Base-by-base conservation (phyloP, 2,113 vertebrate genomes). In the Cyprinus carpio region DNA sequence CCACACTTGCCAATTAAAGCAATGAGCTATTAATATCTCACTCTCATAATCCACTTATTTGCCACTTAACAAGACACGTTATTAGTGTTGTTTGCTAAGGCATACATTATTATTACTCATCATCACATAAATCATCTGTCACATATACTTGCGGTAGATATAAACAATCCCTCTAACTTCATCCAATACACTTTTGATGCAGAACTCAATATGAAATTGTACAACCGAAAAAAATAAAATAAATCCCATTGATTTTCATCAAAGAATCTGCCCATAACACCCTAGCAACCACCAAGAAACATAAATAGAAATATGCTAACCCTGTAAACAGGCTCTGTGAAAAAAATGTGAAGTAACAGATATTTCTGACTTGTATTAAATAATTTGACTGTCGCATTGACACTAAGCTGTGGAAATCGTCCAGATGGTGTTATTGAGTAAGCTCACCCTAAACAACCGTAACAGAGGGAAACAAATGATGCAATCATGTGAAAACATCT, bases 401-500 rank as follows among this genome's bases (percentile, higher is more conserved):
- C 64, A 81, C 40, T 13, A 58, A 43, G 27, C 83, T 65, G 62
- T 37, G 76, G 15, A 79, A 72, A 27, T 31, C 3, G 10, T 65
- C 34, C 62, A 80, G 64, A 80, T 69, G 75, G 75, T 54, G 49
- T 25, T 40, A 31, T 54, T 40, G 2, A 69, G 83, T 67, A 75
- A 56, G 65, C 16, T 58, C 58, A 69, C 13, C 65, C 34, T 46
- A 86, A 51, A 87, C 69, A 87, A 12, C 58, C 37, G 23, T 71
- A 84, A 58, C 27, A 65, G 65, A 62, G 46, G 56, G 54, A 87
- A 83, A 72, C 62, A 15, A 34, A 69, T 84, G 81, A 87, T 87
- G 86, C 82, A 87, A 84, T 60, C 25, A 72, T 40, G 12, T 83
- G 76, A 81, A 86, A 86, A 86, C 27, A 37, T 40, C 31, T 20